A percentile compares a stretch with the other conserved stretches of the same genome.
Conservation (phyloP, 2,888 invertebrate genomes). For the Tetramorium bicarinatum region DNA sequence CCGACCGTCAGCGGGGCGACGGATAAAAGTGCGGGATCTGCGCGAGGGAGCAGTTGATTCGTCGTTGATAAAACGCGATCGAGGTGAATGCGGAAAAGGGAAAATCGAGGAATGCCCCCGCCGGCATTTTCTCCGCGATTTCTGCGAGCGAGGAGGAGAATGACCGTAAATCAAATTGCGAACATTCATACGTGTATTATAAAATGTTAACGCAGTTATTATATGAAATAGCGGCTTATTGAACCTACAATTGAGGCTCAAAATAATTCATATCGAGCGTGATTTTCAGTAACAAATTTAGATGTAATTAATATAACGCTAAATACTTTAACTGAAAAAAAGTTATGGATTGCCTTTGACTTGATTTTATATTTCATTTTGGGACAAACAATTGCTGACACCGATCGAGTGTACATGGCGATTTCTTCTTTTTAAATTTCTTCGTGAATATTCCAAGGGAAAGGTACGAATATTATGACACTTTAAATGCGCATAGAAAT, state of each 20-base stretch:
- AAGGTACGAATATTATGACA: conserved; percentile 1
- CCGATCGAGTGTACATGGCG: background rate
- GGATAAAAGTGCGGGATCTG: conserved; percentile 7
- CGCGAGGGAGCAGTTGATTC: background rate
- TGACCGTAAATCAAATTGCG: background rate
- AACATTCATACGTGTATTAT: no score
- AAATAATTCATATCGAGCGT: background rate
- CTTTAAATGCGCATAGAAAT: conserved; percentile 51
- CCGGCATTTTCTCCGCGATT: background rate
- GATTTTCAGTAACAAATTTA: background rate
- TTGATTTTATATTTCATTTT: background rate
- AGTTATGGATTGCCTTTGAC: background rate
- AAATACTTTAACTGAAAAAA: background rate
- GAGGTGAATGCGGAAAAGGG: background rate
- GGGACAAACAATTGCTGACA: background rate
- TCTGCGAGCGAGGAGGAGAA: background rate
- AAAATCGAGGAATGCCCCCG: background rate
- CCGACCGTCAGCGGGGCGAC: conserved; percentile 11
- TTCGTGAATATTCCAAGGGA: background rate
- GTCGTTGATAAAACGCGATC: background rate
- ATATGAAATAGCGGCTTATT: background rate
- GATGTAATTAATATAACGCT: background rate
- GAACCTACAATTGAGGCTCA: background rate
- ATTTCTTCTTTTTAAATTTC: conserved; percentile 1
- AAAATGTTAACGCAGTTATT: background rate